Conservation (phyloP, 2,888 invertebrate genomes). For the Uloborus plumipes region DNA sequence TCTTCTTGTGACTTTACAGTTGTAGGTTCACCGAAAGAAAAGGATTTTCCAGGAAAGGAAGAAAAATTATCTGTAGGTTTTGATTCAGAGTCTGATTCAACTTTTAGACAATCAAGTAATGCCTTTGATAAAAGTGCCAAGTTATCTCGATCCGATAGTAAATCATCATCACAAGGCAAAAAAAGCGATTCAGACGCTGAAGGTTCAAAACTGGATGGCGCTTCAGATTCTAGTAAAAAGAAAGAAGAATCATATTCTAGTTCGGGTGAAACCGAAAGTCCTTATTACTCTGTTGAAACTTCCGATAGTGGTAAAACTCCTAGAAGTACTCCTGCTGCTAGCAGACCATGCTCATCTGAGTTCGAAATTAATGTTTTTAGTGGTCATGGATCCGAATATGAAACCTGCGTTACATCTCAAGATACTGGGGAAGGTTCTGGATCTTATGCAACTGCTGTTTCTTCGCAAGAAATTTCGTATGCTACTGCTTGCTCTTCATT, state of each 20-base stretch:
- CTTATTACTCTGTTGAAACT: slow-evolving; percentile 89
- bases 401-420: slow-evolving; percentile 85
- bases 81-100: slow-evolving; percentile 6
- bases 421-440: slow-evolving; percentile 56
- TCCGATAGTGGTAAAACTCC: slow-evolving; percentile 74
- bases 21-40: neutral
- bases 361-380: slow-evolving; percentile 76
- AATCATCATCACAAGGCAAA: slow-evolving; percentile 50
- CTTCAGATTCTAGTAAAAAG: slow-evolving; percentile 30
- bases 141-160: slow-evolving; percentile 49
- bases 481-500: slow-evolving; percentile 88
- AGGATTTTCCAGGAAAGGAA: neutral
- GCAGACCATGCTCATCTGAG: slow-evolving; percentile 88
- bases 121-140: slow-evolving; percentile 20
- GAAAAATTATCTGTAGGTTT: slow-evolving; percentile 18
- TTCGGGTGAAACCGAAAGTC: slow-evolving; percentile 82
- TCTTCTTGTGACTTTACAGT: neutral
- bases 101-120: slow-evolving; percentile 18
- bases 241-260: slow-evolving; percentile 87
- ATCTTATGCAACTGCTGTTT: slow-evolving; percentile 78
- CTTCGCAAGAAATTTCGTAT: slow-evolving; percentile 82
- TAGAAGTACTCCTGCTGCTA: slow-evolving; percentile 74
- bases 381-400: slow-evolving; percentile 82
- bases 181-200: slow-evolving; percentile 63
- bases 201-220: slow-evolving; percentile 40